A percentile compares a stretch with the other conserved stretches of the same genome.
Conservation (phyloP, 2,888 invertebrate genomes). For the Chrysopilus asiliformis region DNA sequence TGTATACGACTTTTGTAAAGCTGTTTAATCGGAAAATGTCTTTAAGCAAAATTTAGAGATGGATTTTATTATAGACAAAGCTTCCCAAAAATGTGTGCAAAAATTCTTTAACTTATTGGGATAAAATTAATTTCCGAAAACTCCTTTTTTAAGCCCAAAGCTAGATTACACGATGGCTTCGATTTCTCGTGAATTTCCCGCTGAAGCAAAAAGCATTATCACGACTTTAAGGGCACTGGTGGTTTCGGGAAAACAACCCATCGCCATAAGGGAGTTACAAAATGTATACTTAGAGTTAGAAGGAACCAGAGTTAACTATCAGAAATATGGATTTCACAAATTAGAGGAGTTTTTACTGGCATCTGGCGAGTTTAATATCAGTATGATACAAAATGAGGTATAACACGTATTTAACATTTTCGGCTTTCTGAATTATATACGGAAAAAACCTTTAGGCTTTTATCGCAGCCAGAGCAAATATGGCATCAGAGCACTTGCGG, state of each 20-base stretch:
- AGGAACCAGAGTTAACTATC: slow-evolving; percentile 49
- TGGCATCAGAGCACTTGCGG: slow-evolving; percentile 24
- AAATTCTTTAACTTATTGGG: too few species aligned
- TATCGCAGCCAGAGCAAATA: slow-evolving; percentile 10
- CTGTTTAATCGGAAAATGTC: too few species aligned
- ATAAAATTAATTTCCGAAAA: too few species aligned
- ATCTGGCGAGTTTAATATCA: slow-evolving; percentile 43
- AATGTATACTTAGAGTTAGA: slow-evolving; percentile 50
- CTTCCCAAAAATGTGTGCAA: too few species aligned
- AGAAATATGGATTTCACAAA: slow-evolving; percentile 43
- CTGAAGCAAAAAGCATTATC: slow-evolving; percentile 18
- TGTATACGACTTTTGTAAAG: too few species aligned
- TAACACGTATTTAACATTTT: slow-evolving; percentile 9
- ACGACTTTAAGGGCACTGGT: slow-evolving; percentile 22
- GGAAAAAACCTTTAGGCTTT: too few species aligned
- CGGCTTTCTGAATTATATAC: too few species aligned
- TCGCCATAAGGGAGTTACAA: slow-evolving; percentile 27
- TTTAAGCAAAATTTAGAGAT: too few species aligned
- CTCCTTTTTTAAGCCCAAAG: too few species aligned
- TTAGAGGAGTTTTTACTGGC: slow-evolving; percentile 48
- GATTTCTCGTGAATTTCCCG: too few species aligned
- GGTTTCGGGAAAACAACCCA: slow-evolving; percentile 27
- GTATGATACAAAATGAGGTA: slow-evolving; percentile 39
- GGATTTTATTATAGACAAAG: too few species aligned
- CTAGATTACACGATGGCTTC: too few species aligned